Base-by-base conservation (phyloP, 1,140 invertebrate species). In the Arion vulgaris region DNA sequence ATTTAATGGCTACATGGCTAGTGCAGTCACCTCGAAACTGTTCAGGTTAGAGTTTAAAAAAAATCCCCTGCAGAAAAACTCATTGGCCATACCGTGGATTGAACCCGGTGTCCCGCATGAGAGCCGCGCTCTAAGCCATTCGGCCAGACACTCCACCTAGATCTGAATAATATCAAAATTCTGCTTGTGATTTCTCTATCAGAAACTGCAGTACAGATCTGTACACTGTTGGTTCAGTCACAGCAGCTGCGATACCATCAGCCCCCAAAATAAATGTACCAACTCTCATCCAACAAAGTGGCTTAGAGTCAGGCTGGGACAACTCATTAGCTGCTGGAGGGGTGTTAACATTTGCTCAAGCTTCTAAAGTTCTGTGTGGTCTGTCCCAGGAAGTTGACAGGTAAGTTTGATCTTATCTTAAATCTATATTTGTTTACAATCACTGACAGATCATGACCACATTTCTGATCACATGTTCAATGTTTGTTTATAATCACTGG, bases 301-400 rank as follows among this genome's bases (percentile, higher is more conserved):
- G 94, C 75, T 83, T 90, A 83, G 91, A 91, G 80, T 88, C 90
- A 26, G 91, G 91, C 4, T 91, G 91, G 91, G 91, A 92, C 57
- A 88, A 86, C 77, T 87, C 89, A 38, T 73, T 87, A n/a, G 83
- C 81, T 41, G 87, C 86, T 73, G 90, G 89, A 81, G 95, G 96
- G 66, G 94, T 97, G 72, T 94, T 98, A 9, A 95, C 95, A 17
- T 95, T 96, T 34, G 94, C 96, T 23, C 95, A 97, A 85, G 95
- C 96, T 0, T 96, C 96, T 0, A 95, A 96, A 89, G 96, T 97
- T 2, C 94, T 97, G 57, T 97, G 96, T 91, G 95, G 96, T 0
- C 90, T 98, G 17, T 96, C 96, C 0, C 96, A 97, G 83, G 95
- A 96, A 88, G 96, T 96, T 0, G 97, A 98, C 90, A 95, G 92